Conservation (phyloP, 2,888 invertebrate genomes). For the Scrobipalpa costella region DNA sequence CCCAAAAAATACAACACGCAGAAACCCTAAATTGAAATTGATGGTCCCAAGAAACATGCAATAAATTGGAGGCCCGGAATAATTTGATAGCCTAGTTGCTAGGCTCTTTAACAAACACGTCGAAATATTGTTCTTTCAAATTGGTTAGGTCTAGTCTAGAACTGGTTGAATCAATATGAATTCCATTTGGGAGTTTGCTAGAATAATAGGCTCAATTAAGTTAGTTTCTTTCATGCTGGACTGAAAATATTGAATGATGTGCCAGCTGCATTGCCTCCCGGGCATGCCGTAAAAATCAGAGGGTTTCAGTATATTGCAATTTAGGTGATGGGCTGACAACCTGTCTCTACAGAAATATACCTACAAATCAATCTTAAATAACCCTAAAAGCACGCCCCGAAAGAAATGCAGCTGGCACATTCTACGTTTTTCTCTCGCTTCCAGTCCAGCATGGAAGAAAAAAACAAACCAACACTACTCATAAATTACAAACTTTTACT, state of each 20-base stretch:
- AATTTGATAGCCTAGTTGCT: neutral
- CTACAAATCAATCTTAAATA: too few species aligned
- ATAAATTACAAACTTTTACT: neutral
- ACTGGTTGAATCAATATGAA: neutral
- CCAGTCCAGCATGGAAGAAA: too few species aligned
- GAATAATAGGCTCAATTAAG: neutral
- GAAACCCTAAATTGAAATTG: neutral
- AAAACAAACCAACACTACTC: neutral
- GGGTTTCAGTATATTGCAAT: too few species aligned
- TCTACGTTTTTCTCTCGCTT: too few species aligned
- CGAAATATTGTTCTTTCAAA: neutral
- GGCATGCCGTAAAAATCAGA: too few species aligned
- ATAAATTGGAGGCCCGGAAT: neutral
- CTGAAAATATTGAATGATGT: neutral
- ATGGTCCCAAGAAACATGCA: neutral
- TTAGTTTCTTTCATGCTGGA: too few species aligned
- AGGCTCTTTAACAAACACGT: neutral
- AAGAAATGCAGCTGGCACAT: too few species aligned
- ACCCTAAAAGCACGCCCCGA: too few species aligned
- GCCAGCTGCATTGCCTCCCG: too few species aligned
- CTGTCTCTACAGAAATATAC: too few species aligned
- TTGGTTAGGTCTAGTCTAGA: neutral
- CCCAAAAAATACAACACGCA: neutral
- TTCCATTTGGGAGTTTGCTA: neutral
- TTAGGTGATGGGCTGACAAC: too few species aligned